A percentile compares a stretch with the other conserved stretches of the same genome.
Conservation (phyloP, 2,888 invertebrate genomes). For the Tenthredo livida region DNA sequence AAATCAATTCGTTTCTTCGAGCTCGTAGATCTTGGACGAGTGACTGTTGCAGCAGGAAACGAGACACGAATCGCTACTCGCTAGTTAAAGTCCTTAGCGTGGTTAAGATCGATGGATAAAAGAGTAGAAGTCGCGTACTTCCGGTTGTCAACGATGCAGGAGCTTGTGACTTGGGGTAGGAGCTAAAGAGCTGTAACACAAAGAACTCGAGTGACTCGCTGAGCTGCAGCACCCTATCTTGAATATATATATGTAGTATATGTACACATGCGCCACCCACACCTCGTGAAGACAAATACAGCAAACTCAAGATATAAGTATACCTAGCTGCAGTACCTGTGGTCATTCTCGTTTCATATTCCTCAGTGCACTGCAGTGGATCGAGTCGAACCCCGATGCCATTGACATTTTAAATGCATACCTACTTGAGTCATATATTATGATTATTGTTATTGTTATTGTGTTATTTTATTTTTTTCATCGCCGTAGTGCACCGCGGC, state of each 20-base stretch:
- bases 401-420: slow-evolving; percentile 66
- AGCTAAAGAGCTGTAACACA: not conserved
- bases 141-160: slow-evolving; percentile 29
- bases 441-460: slow-evolving; percentile 11
- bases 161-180: not conserved
- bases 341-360: slow-evolving; percentile 42
- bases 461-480: not conserved
- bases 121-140: slow-evolving; percentile 34
- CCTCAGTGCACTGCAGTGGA: not conserved
- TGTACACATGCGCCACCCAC: not conserved
- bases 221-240: not conserved
- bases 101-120: slow-evolving; percentile 33
- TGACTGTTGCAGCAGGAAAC: not conserved
- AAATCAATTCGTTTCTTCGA: not conserved
- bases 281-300: not conserved
- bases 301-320: not conserved
- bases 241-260: no score
- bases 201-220: not conserved
- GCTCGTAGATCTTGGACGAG: not conserved
- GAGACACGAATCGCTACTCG: slow-evolving; percentile 24
- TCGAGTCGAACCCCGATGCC: slow-evolving; percentile 27
- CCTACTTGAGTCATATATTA: slow-evolving; percentile 65
- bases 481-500: not conserved
- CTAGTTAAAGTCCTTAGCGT: not conserved
- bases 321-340: not conserved